phyloP scores from a whole-genome alignment of 2,797 vertebrate species.

The Thamnophis elegans region DNA sequence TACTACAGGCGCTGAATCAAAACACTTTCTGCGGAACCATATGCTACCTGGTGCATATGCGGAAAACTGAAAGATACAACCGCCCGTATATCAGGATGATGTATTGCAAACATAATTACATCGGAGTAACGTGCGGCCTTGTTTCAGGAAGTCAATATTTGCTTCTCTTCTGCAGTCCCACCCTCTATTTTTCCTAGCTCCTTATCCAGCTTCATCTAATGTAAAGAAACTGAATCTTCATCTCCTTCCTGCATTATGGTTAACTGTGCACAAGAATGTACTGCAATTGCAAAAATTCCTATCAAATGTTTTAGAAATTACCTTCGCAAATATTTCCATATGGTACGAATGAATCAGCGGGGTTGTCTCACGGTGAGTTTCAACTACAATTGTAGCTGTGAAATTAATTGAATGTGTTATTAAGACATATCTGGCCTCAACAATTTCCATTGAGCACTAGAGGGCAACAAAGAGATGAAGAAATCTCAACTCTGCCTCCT shows the following conservation, averaged over 20 bases:
- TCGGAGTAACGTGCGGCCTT: slow-evolving; percentile 71
- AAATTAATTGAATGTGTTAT: not conserved
- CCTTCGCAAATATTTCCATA: not conserved
- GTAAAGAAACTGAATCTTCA: slow-evolving; percentile 68
- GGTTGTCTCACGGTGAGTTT: not conserved
- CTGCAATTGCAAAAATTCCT: not conserved
- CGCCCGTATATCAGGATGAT: slow-evolving; percentile 75
- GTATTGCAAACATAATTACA: slow-evolving; percentile 82
- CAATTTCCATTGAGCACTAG: not conserved
- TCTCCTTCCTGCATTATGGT: slow-evolving; percentile 67
- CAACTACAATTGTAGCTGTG: not conserved
- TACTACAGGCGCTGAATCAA: slow-evolving; percentile 74
- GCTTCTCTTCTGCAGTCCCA: not conserved
- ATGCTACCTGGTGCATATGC: slow-evolving; percentile 72
- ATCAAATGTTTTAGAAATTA: not conserved
- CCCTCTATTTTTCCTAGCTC: slow-evolving; percentile 25
- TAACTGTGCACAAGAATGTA: slow-evolving; percentile 30
- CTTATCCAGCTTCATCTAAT: slow-evolving; percentile 65
- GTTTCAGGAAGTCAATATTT: slow-evolving; percentile 75
- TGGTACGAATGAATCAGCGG: not conserved
- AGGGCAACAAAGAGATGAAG: not conserved
- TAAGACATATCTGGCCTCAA: not conserved
- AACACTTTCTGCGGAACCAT: slow-evolving; percentile 74
- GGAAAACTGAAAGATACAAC: slow-evolving; percentile 73
- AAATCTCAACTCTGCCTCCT: not conserved